Evolutionary conservation across 2,888 invertebrate genomes (phyloP).

Genomic region (Ephialtes manifestator): DNA sequence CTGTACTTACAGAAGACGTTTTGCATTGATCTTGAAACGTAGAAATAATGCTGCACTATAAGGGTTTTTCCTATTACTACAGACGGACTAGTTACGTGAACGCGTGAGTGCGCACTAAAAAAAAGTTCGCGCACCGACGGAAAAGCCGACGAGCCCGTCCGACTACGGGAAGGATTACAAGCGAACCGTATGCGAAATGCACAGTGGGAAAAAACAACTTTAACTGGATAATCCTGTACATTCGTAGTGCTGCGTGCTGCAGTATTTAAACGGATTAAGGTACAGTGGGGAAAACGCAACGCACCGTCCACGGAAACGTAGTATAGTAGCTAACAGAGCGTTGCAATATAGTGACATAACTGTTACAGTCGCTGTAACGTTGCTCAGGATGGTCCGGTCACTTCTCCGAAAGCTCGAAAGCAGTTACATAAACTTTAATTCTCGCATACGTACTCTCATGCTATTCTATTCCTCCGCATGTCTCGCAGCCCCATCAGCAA

Average conservation of each 20-base stretch:
- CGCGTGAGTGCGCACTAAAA: conserved; percentile 12
- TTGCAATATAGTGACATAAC: conserved; percentile 31
- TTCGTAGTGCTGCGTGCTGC: conserved; percentile 37
- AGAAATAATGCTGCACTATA: neutral
- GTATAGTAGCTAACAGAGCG: conserved; percentile 46
- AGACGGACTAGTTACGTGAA: neutral
- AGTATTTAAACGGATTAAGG: conserved; percentile 65
- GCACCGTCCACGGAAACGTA: conserved; percentile 22
- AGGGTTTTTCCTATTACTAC: neutral
- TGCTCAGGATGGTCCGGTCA: conserved; percentile 22
- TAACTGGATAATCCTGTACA: conserved; percentile 58
- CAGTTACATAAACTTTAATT: conserved; percentile 66
- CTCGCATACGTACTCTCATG: conserved; percentile 23
- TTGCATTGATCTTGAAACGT: neutral
- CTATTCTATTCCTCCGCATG: conserved; percentile 40
- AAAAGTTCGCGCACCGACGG: conserved; percentile 32
- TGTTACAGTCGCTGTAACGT: conserved; percentile 6
- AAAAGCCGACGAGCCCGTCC: conserved; percentile 35
- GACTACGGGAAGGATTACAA: conserved; percentile 62
- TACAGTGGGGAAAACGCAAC: conserved; percentile 53
- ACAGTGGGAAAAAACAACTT: conserved; percentile 62
- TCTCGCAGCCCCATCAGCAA: conserved; percentile 33
- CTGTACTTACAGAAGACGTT: too few species aligned
- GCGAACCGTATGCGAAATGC: conserved; percentile 58
- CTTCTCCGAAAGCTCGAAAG: conserved; percentile 57